Evolutionary conservation across 2,113 vertebrate genomes (phyloP).

Genomic region (Dipodomys stephensi): DNA sequence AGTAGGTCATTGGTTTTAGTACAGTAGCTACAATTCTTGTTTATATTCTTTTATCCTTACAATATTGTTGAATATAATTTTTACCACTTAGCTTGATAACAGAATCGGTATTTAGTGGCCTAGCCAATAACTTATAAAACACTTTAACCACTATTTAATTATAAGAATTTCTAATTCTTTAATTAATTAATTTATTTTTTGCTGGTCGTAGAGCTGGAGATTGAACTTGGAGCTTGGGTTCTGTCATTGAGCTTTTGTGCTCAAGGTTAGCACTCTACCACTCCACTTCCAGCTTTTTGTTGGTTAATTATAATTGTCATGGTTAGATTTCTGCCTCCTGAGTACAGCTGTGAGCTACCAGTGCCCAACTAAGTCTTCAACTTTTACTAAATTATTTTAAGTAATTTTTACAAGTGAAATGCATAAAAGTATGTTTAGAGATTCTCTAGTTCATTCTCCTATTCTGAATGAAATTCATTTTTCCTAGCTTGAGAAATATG

Average conservation of each 20-base stretch:
- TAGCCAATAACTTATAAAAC: neutral
- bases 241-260: too few species aligned
- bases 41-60: neutral
- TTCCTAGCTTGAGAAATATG: neutral
- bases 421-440: conserved; percentile 20
- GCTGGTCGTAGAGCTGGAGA: too few species aligned
- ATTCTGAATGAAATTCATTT: neutral
- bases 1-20: neutral
- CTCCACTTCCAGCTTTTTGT: too few species aligned
- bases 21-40: neutral
- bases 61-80: neutral
- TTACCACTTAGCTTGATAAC: neutral
- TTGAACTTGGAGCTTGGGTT: too few species aligned
- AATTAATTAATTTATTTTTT: conserved; percentile 11
- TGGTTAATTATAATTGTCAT: too few species aligned
- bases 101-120: too few species aligned
- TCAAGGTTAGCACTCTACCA: too few species aligned
- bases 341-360: too few species aligned
- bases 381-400: too few species aligned
- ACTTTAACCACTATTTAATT: neutral
- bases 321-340: too few species aligned
- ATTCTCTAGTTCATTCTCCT: neutral
- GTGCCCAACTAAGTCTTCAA: too few species aligned
- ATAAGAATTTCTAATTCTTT: neutral
- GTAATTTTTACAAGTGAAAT: neutral